These are phyloP conservation scores for Conus canariensis DNA, from an alignment of 2,888 invertebrate species.

Conservation along the genomic window DNA sequence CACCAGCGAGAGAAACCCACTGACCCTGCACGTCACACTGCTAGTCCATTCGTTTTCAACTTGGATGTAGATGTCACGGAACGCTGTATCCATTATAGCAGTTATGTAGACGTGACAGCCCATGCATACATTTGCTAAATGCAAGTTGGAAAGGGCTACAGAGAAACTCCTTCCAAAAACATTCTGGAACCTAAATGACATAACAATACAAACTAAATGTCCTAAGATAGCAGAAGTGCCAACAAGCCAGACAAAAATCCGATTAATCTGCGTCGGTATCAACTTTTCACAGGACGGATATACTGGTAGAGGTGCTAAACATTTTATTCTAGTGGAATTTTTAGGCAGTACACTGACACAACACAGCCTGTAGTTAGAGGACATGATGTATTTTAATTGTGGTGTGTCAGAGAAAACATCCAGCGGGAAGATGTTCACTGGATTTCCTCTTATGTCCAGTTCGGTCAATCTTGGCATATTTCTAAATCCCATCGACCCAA, in stretches of 20 bases:
- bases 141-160: constrained; percentile 29
- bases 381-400: not conserved
- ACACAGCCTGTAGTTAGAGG: constrained; percentile 43
- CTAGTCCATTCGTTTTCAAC: constrained; percentile 29
- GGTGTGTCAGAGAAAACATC: not conserved
- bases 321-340: not conserved
- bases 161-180: constrained; percentile 27
- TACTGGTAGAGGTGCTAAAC: constrained; percentile 33
- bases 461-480: not conserved
- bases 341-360: constrained; percentile 33
- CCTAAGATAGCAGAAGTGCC: constrained; percentile 26
- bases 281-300: constrained; percentile 42
- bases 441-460: constrained; percentile 35
- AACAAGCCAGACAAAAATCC: constrained; percentile 30
- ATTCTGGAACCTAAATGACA: constrained; percentile 3
- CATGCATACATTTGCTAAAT: constrained; percentile 39
- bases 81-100: constrained; percentile 33
- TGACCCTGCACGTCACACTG: constrained; percentile 35
- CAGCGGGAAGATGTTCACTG: not conserved
- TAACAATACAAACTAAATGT: constrained; percentile 32
- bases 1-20: constrained; percentile 37
- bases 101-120: constrained; percentile 37
- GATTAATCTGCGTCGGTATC: constrained; percentile 24
- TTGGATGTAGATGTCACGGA: constrained; percentile 23
- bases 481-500: not conserved